Evolutionary conservation across 2,888 invertebrate species (phyloP), one percentile per base, ranked within the genome.

Genomic region (Lamellibrachia columna): DNA sequence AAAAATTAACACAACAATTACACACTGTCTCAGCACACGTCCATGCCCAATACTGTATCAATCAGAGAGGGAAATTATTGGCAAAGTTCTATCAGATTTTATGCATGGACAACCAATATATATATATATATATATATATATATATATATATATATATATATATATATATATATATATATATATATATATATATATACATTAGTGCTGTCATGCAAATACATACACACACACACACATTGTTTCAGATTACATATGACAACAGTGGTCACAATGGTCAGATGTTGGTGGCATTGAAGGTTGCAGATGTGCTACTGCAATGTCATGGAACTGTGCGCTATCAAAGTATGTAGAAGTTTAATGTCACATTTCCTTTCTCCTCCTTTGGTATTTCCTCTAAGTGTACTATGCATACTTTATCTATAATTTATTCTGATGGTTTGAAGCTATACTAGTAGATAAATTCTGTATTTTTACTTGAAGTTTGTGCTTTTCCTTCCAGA

Each of bases 231-330:
- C 22, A 9, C 60, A 15, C 4, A 60, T 60, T 60, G 75, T 75
- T 75, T 75, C 95, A 97, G 96, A 98, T 99, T 92, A 96, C 97
- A 92, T 98, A 98, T 97, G 98, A 99, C 96, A 99, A 99, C 96
- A 97, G 97, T 95, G 98, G 98, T 96, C 98, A 99, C 96, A 99
- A 99, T 96, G 99, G 99, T 0, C 99, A 99, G 96, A 98, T 99
- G 97, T 96, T 98, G 53, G 96, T 99, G 1, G 97, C 97, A 0
- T 96, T 99, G 93, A 98, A 98, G 28, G 75, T 28, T 3, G 28
- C 28, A 91, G 93, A 93, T 7, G 90, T 15, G 52, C 93, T 92
- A 92, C 58, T 92, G 92, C 40, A 53, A 53, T 93, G 93, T 90
- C 91, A 92, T n/a, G 75, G 75, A 75, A 75, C 75, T 75, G 75